Evolutionary conservation across 1,140 invertebrate species (phyloP).

Genomic region (Neomicropteryx cornuta): DNA sequence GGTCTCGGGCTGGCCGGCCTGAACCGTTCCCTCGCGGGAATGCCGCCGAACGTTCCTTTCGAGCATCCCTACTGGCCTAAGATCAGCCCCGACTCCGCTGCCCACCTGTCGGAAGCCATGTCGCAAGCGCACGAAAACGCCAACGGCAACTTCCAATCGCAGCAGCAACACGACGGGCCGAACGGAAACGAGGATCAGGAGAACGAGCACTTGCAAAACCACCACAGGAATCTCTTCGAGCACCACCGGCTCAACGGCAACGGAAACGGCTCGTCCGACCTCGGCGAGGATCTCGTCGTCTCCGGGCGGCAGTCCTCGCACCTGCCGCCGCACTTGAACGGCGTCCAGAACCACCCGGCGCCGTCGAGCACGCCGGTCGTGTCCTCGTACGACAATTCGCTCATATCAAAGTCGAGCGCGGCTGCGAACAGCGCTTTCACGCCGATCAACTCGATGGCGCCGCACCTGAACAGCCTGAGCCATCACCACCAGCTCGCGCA

Average conservation of each 20-base stretch:
- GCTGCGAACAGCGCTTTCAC: constrained; percentile 80
- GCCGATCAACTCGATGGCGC: constrained; percentile 72
- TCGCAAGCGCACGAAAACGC: constrained; percentile 49
- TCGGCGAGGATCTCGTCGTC: constrained; percentile 42
- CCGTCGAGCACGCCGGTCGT: constrained; percentile 3
- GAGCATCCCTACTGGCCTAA: constrained; percentile 73
- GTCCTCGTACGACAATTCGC: constrained; percentile 23
- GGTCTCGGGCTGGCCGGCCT: constrained; percentile 47
- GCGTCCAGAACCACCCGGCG: constrained; percentile 3
- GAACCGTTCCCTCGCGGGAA: constrained; percentile 40
- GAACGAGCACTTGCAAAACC: constrained; percentile 39
- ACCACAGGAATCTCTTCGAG: constrained; percentile 24
- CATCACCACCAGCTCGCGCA: constrained; percentile 62
- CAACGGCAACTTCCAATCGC: constrained; percentile 50
- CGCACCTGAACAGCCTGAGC: constrained; percentile 58
- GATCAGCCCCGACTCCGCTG: constrained; percentile 60
- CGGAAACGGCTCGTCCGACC: constrained; percentile 24
- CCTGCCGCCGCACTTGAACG: constrained; percentile 23
- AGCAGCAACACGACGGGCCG: constrained; percentile 43
- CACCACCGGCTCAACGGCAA: constrained; percentile 21
- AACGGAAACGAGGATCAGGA: constrained; percentile 53
- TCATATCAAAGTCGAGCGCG: constrained; percentile 35
- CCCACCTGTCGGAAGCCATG: constrained; percentile 52
- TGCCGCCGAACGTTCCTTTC: constrained; percentile 34
- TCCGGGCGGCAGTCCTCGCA: constrained; percentile 31